Percentiles rank a stretch among this genome's conserved stretches.
phyloP scores from a whole-genome alignment of 1,140 invertebrate species.

The Steinernema khuongi region DNA sequence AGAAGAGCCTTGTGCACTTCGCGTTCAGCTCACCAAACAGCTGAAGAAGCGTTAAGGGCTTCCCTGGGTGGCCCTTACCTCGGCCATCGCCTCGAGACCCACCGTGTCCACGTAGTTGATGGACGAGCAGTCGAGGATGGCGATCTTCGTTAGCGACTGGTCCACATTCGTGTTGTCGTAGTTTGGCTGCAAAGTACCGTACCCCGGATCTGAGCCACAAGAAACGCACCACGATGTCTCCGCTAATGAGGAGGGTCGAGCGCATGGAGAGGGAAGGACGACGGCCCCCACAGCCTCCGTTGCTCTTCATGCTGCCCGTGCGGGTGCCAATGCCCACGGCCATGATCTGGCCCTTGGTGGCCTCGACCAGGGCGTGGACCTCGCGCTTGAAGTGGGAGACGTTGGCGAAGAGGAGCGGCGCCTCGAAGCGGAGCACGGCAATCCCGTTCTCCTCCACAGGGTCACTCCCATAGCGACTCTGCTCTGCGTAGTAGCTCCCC shows the following conservation, averaged over 20 bases:
- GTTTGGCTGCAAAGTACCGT: slow-evolving; percentile 35
- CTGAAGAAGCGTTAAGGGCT: neutral
- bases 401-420: slow-evolving; percentile 42
- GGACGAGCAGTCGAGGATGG: slow-evolving; percentile 45
- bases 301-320: slow-evolving; percentile 47
- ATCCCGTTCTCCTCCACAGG: slow-evolving; percentile 42
- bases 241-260: slow-evolving; percentile 44
- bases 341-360: slow-evolving; percentile 47
- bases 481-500: slow-evolving; percentile 43
- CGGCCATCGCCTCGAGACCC: slow-evolving; percentile 38
- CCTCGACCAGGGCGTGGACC: slow-evolving; percentile 23
- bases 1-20: slow-evolving; percentile 34
- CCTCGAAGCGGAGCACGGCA: slow-evolving; percentile 41
- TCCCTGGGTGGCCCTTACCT: slow-evolving; percentile 14
- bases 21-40: slow-evolving; percentile 39
- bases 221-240: slow-evolving; percentile 40
- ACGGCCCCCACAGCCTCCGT: slow-evolving; percentile 32
- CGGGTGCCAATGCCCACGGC: slow-evolving; percentile 47
- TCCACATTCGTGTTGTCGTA: slow-evolving; percentile 33
- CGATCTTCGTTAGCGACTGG: slow-evolving; percentile 37
- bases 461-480: slow-evolving; percentile 40
- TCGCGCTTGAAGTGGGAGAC: slow-evolving; percentile 33
- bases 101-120: slow-evolving; percentile 37
- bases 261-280: slow-evolving; percentile 39
- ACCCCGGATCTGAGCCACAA: neutral